phyloP scores from a whole-genome alignment of 2,888 invertebrate species.

The Azorinus chamasolen region DNA sequence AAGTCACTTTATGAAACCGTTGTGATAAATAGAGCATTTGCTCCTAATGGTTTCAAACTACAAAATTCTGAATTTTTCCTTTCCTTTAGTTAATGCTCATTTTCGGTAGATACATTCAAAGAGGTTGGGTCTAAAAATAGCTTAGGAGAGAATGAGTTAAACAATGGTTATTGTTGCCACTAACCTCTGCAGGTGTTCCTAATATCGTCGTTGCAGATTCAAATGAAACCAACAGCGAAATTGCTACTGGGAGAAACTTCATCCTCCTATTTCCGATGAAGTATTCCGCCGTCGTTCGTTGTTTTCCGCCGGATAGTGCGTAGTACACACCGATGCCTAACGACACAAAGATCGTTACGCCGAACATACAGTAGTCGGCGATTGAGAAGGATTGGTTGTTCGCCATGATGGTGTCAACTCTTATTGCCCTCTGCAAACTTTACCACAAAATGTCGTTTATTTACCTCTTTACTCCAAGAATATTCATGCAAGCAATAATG shows the following conservation, averaged over 20 bases:
- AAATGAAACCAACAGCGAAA: slow-evolving; percentile 85
- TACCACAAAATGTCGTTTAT: no score
- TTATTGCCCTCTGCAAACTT: no score
- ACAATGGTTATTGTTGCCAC: not conserved
- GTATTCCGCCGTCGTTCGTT: slow-evolving; percentile 87
- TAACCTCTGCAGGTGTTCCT: slow-evolving; percentile 71
- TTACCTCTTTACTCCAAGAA: no score
- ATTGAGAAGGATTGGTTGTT: slow-evolving; percentile 32
- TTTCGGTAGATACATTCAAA: no score
- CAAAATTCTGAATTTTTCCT: no score
- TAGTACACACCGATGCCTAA: slow-evolving; percentile 85
- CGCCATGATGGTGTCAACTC: slow-evolving; percentile 5
- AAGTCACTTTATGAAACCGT: no score
- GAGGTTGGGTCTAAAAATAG: no score
- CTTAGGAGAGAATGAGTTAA: no score
- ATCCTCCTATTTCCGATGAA: slow-evolving; percentile 84
- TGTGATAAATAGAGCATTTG: no score
- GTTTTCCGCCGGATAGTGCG: slow-evolving; percentile 88
- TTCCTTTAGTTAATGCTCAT: no score
- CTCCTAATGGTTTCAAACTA: no score
- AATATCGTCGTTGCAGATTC: slow-evolving; percentile 83
- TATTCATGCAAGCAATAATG: no score
- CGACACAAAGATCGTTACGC: slow-evolving; percentile 80
- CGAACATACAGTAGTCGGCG: slow-evolving; percentile 81
- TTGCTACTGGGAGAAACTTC: slow-evolving; percentile 84